Evolutionary conservation across 2,888 invertebrate genomes (phyloP).

Genomic region (Blastobasis adustella): DNA sequence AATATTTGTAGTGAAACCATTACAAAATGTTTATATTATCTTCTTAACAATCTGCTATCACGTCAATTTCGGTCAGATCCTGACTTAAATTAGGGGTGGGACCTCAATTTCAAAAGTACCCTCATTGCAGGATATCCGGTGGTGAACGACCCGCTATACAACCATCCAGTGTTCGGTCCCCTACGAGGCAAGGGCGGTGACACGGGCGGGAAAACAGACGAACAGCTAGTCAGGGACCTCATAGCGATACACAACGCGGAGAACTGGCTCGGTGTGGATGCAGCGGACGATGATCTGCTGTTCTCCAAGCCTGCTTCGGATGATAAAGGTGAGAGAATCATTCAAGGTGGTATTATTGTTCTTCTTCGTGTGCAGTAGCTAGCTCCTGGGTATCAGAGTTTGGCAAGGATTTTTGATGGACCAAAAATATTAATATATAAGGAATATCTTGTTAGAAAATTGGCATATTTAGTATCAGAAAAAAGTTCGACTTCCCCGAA

Average conservation of each 20-base stretch:
- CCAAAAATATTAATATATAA: no score
- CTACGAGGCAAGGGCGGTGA: slow-evolving; percentile 92
- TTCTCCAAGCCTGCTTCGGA: slow-evolving; percentile 85
- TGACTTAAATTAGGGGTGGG: no score
- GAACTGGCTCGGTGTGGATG: slow-evolving; percentile 94
- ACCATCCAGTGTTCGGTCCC: slow-evolving; percentile 96
- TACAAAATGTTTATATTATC: neutral
- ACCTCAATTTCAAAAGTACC: no score
- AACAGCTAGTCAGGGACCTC: slow-evolving; percentile 90
- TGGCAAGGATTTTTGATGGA: no score
- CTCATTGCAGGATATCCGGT: slow-evolving; percentile 89
- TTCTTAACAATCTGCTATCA: neutral
- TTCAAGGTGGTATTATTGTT: no score
- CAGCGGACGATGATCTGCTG: slow-evolving; percentile 88
- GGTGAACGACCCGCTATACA: slow-evolving; percentile 97
- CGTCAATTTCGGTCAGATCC: neutral
- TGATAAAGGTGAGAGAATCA: slow-evolving; percentile 66
- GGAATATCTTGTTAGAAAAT: no score
- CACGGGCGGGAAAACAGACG: slow-evolving; percentile 91
- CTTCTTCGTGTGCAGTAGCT: no score
- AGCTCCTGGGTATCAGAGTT: no score
- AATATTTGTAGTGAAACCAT: no score
- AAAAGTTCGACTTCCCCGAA: no score
- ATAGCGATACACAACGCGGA: slow-evolving; percentile 95
- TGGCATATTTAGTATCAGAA: no score